Percentiles rank a stretch among this genome's conserved stretches.
Conservation (phyloP, 1,140 invertebrate species). For the Lethrus apterus region DNA sequence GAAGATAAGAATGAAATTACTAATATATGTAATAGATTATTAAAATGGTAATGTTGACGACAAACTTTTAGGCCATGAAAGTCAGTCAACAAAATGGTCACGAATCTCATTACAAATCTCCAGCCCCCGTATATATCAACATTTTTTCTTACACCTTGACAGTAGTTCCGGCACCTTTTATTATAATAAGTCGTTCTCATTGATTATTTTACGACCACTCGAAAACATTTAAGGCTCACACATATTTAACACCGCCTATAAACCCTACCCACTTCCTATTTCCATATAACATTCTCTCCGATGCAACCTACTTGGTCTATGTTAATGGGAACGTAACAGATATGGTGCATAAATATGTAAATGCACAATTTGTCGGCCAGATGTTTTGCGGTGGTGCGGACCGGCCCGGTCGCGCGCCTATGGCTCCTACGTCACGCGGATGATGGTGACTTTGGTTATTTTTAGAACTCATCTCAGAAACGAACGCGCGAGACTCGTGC, state of each 20-base stretch:
- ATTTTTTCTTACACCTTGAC: slow-evolving; percentile 10
- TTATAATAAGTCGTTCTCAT: slow-evolving; percentile 10
- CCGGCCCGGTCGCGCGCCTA: background rate
- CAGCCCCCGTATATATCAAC: slow-evolving; percentile 4
- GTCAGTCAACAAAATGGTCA: too few relatives aligned
- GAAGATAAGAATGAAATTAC: too few relatives aligned
- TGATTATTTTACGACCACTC: slow-evolving; percentile 13
- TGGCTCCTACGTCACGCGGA: background rate
- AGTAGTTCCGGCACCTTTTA: slow-evolving; percentile 11
- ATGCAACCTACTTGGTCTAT: slow-evolving; percentile 12
- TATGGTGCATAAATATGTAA: slow-evolving; percentile 13
- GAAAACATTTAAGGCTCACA: slow-evolving; percentile 12
- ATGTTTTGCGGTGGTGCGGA: background rate
- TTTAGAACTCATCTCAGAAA: slow-evolving; percentile 13
- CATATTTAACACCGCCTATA: slow-evolving; percentile 13
- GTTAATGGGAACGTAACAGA: slow-evolving; percentile 13
- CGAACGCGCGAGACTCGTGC: slow-evolving; percentile 3
- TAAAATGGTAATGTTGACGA: too few relatives aligned
- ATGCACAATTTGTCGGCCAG: slow-evolving; percentile 11
- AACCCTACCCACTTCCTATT: slow-evolving; percentile 13
- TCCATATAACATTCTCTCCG: slow-evolving; percentile 13
- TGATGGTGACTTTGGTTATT: slow-evolving; percentile 7
- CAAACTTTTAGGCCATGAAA: too few relatives aligned
- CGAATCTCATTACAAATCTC: slow-evolving; percentile 7
- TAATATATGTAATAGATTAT: too few relatives aligned